These are phyloP conservation scores for Caenorhabditis afra DNA, from an alignment of 2,888 invertebrate species.

Conservation along the genomic window DNA sequence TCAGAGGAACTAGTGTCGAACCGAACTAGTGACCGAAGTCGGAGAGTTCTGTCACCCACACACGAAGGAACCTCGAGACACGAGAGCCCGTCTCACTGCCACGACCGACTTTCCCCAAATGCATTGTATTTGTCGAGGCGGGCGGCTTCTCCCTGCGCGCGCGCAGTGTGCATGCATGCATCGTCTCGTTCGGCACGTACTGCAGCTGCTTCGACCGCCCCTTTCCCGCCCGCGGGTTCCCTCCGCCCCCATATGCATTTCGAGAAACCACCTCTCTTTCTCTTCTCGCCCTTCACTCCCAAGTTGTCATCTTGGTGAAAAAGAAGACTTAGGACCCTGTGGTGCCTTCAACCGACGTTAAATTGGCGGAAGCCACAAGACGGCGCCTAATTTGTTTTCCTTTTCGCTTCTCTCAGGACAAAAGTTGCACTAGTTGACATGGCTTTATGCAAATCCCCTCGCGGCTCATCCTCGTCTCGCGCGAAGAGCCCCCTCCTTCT, in stretches of 20 bases:
- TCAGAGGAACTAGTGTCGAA: no score
- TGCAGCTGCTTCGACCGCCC: slow-evolving; percentile 2
- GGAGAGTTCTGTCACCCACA: no score
- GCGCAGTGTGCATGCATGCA: slow-evolving; percentile 49
- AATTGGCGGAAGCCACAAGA: no score
- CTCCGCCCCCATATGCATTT: not conserved
- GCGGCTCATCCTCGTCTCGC: slow-evolving; percentile 23
- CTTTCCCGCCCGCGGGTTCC: slow-evolving; percentile 13
- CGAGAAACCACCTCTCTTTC: no score
- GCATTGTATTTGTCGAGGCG: slow-evolving; percentile 26
- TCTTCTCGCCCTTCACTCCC: slow-evolving; percentile 19
- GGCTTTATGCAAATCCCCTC: slow-evolving; percentile 28
- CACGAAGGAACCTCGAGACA: no score
- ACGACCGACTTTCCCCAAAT: slow-evolving; percentile 4
- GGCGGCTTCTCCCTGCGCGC: slow-evolving; percentile 23
- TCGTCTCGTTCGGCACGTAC: slow-evolving; percentile 59
- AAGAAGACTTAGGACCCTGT: no score
- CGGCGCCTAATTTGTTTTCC: slow-evolving; percentile 3
- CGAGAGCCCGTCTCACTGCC: not conserved
- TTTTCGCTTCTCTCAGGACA: not conserved
- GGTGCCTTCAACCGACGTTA: no score
- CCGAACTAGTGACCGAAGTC: no score
- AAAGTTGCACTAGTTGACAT: slow-evolving; percentile 9
- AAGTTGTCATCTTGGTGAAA: not conserved
- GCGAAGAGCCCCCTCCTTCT: not conserved